Percentiles rank a stretch among this genome's conserved stretches.
phyloP scores from a whole-genome alignment of 1,140 invertebrate species.

The Nilaparvata lugens region DNA sequence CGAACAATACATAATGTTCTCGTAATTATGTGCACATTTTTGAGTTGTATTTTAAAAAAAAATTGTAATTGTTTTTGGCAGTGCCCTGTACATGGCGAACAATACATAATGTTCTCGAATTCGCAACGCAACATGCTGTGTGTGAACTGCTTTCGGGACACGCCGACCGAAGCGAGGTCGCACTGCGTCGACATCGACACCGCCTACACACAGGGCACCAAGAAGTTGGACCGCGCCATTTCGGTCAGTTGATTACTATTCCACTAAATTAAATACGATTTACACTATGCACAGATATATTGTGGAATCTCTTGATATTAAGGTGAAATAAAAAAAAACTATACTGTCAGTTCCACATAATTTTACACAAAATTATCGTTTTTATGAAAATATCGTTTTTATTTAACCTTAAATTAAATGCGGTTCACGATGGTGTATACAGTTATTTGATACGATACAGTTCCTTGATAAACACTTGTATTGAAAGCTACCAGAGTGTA shows the following conservation, averaged over 20 bases:
- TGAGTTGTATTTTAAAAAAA: not conserved
- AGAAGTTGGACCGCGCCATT: conserved; percentile 51
- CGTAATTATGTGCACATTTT: not conserved
- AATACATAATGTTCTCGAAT: conserved; percentile 61
- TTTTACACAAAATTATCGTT: no score
- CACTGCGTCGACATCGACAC: conserved; percentile 63
- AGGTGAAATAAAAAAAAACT: no score
- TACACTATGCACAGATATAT: no score
- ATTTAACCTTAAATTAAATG: no score
- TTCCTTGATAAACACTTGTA: no score
- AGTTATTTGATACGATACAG: no score
- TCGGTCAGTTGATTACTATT: conserved; percentile 38
- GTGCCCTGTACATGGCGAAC: conserved; percentile 56
- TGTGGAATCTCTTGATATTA: no score
- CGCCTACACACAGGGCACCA: conserved; percentile 55
- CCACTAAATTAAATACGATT: no score
- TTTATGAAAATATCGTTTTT: no score
- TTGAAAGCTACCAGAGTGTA: no score
- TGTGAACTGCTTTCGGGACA: conserved; percentile 59
- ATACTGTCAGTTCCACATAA: no score
- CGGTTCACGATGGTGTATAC: no score
- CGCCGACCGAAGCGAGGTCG: conserved; percentile 48
- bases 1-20: conserved; percentile 61
- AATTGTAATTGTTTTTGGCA: conserved; percentile 33
- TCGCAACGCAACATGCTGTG: conserved; percentile 57